Evolutionary conservation across 1,140 invertebrate species (phyloP), one percentile per base, ranked within the genome.

Genomic region (Cyclargus thomasi): DNA sequence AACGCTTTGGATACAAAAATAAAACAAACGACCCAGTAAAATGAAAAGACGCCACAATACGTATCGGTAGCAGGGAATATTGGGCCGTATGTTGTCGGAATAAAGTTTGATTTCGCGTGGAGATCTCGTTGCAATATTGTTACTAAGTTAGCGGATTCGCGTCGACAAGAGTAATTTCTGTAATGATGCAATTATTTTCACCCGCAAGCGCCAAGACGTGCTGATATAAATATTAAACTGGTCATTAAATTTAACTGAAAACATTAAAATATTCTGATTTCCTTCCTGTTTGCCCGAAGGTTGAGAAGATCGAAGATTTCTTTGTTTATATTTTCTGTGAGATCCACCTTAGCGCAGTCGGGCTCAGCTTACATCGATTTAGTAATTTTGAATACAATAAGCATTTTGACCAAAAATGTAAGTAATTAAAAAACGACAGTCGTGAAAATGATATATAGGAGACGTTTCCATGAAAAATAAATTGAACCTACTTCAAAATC

Each of bases 131-230:
- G 4, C 55, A 59, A 20, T 20, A 18, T 20, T 17, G n/a, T 55
- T 17, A 55, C 53, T 22, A 64, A 64, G 20, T 53, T 55, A 29
- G 53, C 18, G 8, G 20, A 65, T 23, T 63, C 64, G 67, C 55
- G 36, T 64, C 67, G 62, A 29, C 29, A 29, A 62, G 22, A 80
- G 78, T 75, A 80, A 78, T 80, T 81, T 75, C 73, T 81, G 64
- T 83, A 83, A 82, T 76, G 75, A 79, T 68, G 80, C 77, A 81
- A 78, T 81, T 82, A 83, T 80, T 78, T 82, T 78, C 74, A 72
- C 71, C 75, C 71, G 55, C 55, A 10, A 59, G 55, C 18, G 55
- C 67, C 68, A 72, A 16, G 39, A 16, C 39, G 39, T 16, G 39
- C 39, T 47, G 14, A 47, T 47, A 16, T 47, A 47, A 47, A 47